phyloP scores from a whole-genome alignment of 2,888 invertebrate species.

The Tineola bisselliella region DNA sequence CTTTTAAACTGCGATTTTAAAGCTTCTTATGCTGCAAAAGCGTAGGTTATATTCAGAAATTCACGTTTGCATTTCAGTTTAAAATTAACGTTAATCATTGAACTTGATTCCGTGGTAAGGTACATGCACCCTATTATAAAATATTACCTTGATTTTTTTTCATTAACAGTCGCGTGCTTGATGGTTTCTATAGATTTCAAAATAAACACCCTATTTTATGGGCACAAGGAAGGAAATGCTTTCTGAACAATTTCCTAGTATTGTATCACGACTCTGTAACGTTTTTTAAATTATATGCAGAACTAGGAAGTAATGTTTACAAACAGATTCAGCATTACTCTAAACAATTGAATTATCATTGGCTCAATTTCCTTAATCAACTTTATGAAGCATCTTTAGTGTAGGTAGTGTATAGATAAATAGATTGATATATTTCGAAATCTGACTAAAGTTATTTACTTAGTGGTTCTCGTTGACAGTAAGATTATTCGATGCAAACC shows the following conservation, averaged over 20 bases:
- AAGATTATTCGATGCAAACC: neutral
- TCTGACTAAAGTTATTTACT: neutral
- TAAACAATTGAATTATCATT: neutral
- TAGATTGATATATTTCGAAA: neutral
- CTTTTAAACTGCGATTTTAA: neutral
- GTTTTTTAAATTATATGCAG: neutral
- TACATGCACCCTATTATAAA: neutral
- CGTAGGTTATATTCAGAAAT: neutral
- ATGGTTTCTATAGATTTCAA: neutral
- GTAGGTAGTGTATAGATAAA: neutral
- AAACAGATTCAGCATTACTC: neutral
- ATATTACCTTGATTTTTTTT: neutral
- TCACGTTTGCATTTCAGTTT: neutral
- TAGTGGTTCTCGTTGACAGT: neutral
- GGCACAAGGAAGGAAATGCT: neutral
- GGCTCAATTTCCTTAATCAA: neutral
- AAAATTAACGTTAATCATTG: neutral
- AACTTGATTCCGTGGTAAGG: neutral
- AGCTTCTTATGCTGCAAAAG: neutral
- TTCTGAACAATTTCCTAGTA: neutral
- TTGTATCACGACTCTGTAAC: neutral
- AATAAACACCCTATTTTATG: neutral
- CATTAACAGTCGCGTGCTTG: slow-evolving; percentile 4
- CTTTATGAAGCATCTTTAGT: neutral
- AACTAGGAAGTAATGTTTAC: neutral